Evolutionary conservation across 2,797 vertebrate genomes (phyloP).

Genomic region (Xiphorhynchus erythropygius): DNA sequence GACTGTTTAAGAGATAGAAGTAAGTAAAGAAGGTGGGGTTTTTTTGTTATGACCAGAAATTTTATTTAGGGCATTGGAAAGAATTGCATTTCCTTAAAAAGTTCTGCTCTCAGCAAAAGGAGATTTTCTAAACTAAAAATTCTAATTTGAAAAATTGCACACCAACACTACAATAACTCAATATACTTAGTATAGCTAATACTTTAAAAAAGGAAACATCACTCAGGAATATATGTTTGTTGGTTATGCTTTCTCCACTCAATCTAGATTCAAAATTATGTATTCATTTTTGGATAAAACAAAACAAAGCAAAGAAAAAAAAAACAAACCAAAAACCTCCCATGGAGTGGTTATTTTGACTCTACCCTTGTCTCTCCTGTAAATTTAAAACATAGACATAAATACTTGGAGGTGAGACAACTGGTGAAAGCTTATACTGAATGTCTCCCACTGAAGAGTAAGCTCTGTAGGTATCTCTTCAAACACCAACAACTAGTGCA

Average conservation of each 20-base stretch:
- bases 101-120: background rate
- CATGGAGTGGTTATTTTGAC: background rate
- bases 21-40: background rate
- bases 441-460: background rate
- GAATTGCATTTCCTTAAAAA: background rate
- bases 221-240: rapidly evolving
- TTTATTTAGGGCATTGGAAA: background rate
- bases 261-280: background rate
- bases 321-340: background rate
- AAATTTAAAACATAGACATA: background rate
- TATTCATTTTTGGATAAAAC: background rate
- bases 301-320: background rate
- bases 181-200: background rate
- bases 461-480: background rate
- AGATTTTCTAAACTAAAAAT: background rate
- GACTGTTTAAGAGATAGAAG: background rate
- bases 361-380: background rate
- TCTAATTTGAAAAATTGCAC: background rate
- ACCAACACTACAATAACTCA: background rate
- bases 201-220: background rate
- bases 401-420: background rate
- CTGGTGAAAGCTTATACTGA: background rate
- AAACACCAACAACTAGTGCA: background rate
- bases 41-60: background rate
- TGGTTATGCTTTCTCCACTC: rapidly evolving